Evolutionary conservation across 1,140 invertebrate species (phyloP).

Genomic region (Drosophila baimaii): DNA sequence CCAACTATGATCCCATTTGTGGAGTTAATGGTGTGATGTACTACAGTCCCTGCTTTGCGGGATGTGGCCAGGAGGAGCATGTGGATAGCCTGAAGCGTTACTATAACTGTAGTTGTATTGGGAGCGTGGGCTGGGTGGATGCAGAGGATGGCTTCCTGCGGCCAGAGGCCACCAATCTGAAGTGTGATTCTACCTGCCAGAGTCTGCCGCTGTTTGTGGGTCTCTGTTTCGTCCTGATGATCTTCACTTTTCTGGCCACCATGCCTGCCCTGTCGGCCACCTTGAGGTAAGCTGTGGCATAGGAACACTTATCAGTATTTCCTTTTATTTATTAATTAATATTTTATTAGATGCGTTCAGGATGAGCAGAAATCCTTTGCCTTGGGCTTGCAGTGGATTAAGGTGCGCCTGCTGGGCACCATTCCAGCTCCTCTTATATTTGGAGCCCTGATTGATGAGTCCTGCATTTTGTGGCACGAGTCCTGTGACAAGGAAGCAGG

Average conservation of each 20-base stretch:
- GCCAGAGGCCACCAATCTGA: constrained; percentile 75
- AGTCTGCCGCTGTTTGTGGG: constrained; percentile 88
- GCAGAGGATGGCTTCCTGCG: background rate
- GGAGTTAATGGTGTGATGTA: constrained; percentile 92
- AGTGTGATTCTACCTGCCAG: constrained; percentile 87
- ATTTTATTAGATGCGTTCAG: constrained; percentile 88
- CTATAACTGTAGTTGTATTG: constrained; percentile 86
- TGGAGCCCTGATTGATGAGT: constrained; percentile 92
- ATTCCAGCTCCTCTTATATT: constrained; percentile 94
- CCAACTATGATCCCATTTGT: constrained; percentile 88
- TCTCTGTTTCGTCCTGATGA: constrained; percentile 89
- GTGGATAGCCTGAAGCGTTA: constrained; percentile 83
- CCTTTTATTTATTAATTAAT: background rate
- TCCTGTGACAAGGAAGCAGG: constrained; percentile 85
- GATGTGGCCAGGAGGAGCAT: constrained; percentile 86
- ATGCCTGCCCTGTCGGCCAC: constrained; percentile 92
- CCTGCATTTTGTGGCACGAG: constrained; percentile 92
- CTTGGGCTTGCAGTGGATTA: constrained; percentile 94
- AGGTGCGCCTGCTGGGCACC: constrained; percentile 91
- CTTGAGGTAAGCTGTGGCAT: constrained; percentile 87
- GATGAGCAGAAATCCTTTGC: constrained; percentile 94
- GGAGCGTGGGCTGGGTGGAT: constrained; percentile 20
- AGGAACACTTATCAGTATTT: too few relatives aligned
- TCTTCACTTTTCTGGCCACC: constrained; percentile 90
- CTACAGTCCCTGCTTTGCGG: constrained; percentile 93